Evolutionary conservation across 1,140 invertebrate species (phyloP).

Genomic region (Leptopilina clavipes): DNA sequence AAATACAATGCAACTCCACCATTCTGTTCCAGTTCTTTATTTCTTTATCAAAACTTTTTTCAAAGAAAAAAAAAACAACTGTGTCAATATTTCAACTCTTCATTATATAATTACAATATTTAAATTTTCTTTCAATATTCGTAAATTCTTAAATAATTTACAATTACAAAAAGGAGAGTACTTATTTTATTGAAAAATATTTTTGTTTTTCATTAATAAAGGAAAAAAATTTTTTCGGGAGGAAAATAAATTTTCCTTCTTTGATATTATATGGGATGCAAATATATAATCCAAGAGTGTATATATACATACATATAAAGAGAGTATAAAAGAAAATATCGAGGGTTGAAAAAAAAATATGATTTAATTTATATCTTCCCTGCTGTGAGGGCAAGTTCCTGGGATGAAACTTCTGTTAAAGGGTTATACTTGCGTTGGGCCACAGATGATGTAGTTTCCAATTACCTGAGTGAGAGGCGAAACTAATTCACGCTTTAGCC

Average conservation of each 20-base stretch:
- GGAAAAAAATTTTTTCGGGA: too few relatives aligned
- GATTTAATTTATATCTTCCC: conserved; percentile 61
- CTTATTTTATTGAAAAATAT: too few relatives aligned
- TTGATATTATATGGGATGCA: not conserved
- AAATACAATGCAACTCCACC: conserved; percentile 18
- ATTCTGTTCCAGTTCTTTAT: conserved; percentile 30
- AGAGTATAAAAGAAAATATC: conserved; percentile 2
- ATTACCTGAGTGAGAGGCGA: conserved; percentile 68
- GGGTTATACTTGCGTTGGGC: conserved; percentile 58
- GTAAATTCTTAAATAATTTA: too few relatives aligned
- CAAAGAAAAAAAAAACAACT: not conserved
- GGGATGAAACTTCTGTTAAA: conserved; percentile 52
- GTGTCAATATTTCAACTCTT: not conserved
- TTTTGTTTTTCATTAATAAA: too few relatives aligned
- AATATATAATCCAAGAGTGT: not conserved
- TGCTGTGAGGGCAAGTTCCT: conserved; percentile 56
- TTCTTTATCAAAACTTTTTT: not conserved
- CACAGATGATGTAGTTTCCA: conserved; percentile 70
- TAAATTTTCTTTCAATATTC: not conserved
- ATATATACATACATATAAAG: conserved; percentile 8
- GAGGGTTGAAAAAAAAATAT: conserved; percentile 34
- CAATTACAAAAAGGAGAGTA: too few relatives aligned
- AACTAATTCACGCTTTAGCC: conserved; percentile 65
- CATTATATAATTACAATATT: not conserved
- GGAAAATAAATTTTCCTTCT: too few relatives aligned